phyloP scores from a whole-genome alignment of 2,113 vertebrate species.

The Tragelaphus imberbis region DNA sequence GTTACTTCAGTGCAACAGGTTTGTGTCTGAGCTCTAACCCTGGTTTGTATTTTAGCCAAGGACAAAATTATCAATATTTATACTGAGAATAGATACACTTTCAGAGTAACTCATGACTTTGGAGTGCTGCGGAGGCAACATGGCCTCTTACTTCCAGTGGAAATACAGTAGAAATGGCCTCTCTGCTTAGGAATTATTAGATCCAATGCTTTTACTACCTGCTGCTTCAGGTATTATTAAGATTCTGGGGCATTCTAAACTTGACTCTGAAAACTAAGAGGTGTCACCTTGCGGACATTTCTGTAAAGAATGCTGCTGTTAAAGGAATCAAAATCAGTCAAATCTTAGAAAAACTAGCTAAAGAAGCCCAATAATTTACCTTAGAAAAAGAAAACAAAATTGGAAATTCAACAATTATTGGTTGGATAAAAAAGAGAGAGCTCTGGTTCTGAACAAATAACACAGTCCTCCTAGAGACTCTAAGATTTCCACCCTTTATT shows the following conservation, averaged over 20 bases:
- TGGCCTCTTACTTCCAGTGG: neutral
- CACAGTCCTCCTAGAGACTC: neutral
- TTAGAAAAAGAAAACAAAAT: neutral
- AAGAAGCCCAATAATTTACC: neutral
- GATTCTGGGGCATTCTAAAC: neutral
- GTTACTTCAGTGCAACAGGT: neutral
- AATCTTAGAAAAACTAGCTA: neutral
- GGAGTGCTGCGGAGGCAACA: neutral
- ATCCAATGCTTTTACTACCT: neutral
- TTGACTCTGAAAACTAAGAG: neutral
- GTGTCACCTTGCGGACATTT: neutral
- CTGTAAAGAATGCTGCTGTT: neutral
- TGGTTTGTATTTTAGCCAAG: neutral
- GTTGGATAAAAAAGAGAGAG: neutral
- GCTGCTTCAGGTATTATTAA: neutral
- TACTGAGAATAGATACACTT: neutral
- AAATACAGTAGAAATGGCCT: neutral
- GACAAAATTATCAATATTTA: neutral
- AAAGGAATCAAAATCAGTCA: neutral
- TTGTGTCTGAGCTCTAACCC: neutral
- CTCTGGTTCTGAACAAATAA: neutral
- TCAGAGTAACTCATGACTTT: neutral
- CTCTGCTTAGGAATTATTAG: neutral
- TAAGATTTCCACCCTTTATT: neutral
- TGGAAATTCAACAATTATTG: neutral